These are phyloP conservation scores for Bombyx huttoni DNA, from an alignment of 2,888 invertebrate genomes.

Conservation along the genomic window DNA sequence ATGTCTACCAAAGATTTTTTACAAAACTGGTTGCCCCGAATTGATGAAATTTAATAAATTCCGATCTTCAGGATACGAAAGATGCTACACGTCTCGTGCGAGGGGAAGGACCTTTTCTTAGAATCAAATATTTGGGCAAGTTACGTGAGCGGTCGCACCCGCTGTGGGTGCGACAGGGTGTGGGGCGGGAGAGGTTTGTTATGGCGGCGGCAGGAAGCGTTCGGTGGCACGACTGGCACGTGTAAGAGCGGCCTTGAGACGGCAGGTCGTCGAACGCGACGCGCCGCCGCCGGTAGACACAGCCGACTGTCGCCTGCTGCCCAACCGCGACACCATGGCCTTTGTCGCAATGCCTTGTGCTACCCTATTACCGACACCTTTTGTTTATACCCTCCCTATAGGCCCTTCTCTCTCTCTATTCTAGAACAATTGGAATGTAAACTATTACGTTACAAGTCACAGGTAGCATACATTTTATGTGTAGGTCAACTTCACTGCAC, in stretches of 20 bases:
- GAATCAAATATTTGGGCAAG: constrained; percentile 14
- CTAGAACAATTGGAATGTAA: background rate
- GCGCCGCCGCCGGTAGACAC: constrained; percentile 32
- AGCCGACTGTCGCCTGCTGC: constrained; percentile 36
- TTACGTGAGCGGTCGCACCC: constrained; percentile 13
- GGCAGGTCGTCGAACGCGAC: constrained; percentile 57
- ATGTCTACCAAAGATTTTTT: background rate
- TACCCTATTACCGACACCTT: constrained; percentile 12
- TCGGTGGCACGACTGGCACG: constrained; percentile 60
- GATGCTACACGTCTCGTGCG: constrained; percentile 1
- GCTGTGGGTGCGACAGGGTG: constrained; percentile 23
- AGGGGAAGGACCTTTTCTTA: constrained; percentile 12
- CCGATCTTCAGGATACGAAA: background rate
- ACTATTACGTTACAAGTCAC: background rate
- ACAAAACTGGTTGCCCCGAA: background rate
- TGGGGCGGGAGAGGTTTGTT: constrained; percentile 57
- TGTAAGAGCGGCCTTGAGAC: constrained; percentile 68
- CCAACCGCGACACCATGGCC: constrained; percentile 35
- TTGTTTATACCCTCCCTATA: constrained; percentile 4
- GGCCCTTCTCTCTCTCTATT: constrained; percentile 2
- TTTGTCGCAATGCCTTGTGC: constrained; percentile 26
- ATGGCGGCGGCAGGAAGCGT: constrained; percentile 64
- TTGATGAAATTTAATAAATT: background rate
- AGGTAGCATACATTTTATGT: background rate
- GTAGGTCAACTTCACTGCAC: constrained; percentile 30